Base-by-base conservation (phyloP, 2,888 invertebrate genomes). In the Scelioninae gen. 2 region DNA sequence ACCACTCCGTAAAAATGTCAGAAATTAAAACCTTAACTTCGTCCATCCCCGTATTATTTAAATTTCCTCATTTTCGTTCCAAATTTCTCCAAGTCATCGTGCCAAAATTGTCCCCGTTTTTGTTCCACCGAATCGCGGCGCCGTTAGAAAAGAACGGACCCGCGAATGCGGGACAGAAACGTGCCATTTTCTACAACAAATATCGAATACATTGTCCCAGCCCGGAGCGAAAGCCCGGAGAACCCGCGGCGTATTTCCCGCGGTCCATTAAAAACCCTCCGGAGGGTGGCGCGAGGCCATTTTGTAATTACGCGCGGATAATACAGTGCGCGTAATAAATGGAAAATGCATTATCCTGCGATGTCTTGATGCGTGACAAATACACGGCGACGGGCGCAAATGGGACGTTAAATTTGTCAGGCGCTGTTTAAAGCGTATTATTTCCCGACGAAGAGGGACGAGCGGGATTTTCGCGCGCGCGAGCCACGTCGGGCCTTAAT, bases 401-500 rank as follows among this genome's bases (percentile, higher is more conserved):
- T 74, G 71, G 74, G 46, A 64, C 71, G 60, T 72, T 68, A 71
- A 76, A 65, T 73, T 76, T 73, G 75, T 76, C 68, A 73, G 71
- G 52, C 35, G 71, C 58, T 71, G 73, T 76, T 73, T 68, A 76
- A 73, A 73, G 73, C 73, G 58, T 64, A 68, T 69, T 67, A 70
- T 73, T 73, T 71, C 63, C 52, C 65, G 57, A 43, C 45, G 63
- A 75, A 61, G 71, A 74, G 75, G 63, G 68, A 61, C 63, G 72
- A 57, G 57, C 55, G 67, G 73, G 74, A 75, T 74, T 76, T 74
- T 69, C 55, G 43, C n/a, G 52, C 57, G 55, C 64, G 61, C 52
- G 63, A 77, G 73, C 74, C 70, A 73, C 65, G 75, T 60, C 60
- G 58, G 58, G 71, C 52, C 75, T 74, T 74, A 73, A 80, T 80